phyloP scores from a whole-genome alignment of 2,888 invertebrate genomes.

The Cabera pusaria region DNA sequence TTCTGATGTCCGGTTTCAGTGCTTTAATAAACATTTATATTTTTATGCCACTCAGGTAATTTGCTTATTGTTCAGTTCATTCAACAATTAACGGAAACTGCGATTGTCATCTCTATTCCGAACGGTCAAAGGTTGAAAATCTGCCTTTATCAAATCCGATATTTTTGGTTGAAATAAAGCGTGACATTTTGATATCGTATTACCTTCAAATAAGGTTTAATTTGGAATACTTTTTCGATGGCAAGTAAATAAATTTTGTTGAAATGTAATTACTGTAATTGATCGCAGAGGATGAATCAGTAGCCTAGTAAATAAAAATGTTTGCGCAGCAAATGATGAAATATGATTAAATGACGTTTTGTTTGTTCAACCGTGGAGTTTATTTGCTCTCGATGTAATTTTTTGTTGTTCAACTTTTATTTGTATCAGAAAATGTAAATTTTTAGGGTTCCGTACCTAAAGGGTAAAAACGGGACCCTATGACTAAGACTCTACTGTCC shows the following conservation, averaged over 20 bases:
- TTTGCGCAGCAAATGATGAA: conserved; percentile 22
- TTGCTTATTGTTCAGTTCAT: conserved; percentile 13
- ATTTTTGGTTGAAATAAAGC: too few species aligned
- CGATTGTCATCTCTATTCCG: too few species aligned
- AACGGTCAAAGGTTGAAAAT: too few species aligned
- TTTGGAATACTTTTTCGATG: conserved; percentile 4
- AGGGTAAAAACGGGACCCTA: too few species aligned
- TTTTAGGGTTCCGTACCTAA: too few species aligned
- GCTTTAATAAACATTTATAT: conserved; percentile 39
- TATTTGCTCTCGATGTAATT: too few species aligned
- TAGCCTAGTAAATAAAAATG: conserved; percentile 17
- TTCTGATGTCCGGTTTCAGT: conserved; percentile 33
- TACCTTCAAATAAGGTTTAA: conserved; percentile 1
- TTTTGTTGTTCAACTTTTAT: too few species aligned
- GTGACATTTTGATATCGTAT: neutral
- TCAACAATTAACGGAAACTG: conserved; percentile 6
- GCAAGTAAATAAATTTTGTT: conserved; percentile 10
- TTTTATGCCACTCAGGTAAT: conserved; percentile 29
- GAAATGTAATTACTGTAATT: conserved; percentile 31
- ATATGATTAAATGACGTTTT: conserved; percentile 6
- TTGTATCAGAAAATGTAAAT: too few species aligned
- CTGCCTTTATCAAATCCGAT: too few species aligned
- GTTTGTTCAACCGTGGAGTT: too few species aligned
- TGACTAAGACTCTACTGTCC: too few species aligned
- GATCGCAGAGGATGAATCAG: conserved; percentile 29